Evolutionary conservation across 2,888 invertebrate genomes (phyloP).

Genomic region (Drosophila imparisetae): DNA sequence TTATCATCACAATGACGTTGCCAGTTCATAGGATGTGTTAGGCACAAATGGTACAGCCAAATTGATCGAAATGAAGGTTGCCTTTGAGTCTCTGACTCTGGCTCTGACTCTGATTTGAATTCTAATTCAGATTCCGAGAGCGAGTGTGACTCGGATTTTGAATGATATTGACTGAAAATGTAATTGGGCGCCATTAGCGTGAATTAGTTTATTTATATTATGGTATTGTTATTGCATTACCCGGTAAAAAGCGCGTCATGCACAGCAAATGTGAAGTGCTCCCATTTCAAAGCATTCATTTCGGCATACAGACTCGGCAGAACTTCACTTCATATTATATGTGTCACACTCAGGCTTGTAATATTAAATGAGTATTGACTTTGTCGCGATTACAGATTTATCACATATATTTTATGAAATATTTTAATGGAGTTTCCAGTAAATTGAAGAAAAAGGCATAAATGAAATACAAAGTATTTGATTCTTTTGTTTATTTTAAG

Average conservation of each 20-base stretch:
- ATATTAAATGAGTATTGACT: neutral
- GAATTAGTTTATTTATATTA: conserved; percentile 39
- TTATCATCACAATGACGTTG: conserved; percentile 54
- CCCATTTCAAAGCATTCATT: neutral
- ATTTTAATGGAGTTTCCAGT: neutral
- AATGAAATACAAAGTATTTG: neutral
- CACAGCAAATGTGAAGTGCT: neutral
- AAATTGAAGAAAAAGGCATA: neutral
- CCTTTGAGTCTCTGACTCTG: conserved; percentile 23
- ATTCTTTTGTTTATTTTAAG: too few relatives aligned
- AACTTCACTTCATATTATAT: neutral
- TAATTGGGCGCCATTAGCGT: conserved; percentile 42
- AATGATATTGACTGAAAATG: conserved; percentile 8
- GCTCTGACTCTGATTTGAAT: conserved; percentile 8
- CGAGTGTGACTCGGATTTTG: conserved; percentile 22
- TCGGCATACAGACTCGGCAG: neutral
- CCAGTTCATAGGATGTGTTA: conserved; percentile 14
- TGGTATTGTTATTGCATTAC: conserved; percentile 9
- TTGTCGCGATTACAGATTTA: neutral
- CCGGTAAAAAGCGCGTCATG: conserved; percentile 8
- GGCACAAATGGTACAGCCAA: conserved; percentile 33
- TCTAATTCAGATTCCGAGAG: conserved; percentile 2
- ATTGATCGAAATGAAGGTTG: conserved; percentile 51
- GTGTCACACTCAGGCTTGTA: neutral
- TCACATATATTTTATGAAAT: neutral